These are phyloP conservation scores for Platysternon megacephalum DNA, from an alignment of 2,113 vertebrate genomes.

Conservation along the genomic window DNA sequence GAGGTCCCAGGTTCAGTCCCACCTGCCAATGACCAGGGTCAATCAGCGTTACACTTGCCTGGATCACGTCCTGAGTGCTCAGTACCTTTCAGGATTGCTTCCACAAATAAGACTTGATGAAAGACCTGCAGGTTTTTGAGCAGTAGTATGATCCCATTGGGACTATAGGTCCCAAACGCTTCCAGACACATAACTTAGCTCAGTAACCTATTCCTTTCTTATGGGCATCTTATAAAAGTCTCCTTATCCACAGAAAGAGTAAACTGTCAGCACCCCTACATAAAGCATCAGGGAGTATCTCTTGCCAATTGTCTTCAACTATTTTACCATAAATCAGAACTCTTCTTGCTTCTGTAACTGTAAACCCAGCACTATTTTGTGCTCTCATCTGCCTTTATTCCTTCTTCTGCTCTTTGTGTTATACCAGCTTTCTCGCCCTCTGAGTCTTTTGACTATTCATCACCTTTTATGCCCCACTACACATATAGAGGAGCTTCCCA, in stretches of 20 bases:
- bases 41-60: background rate
- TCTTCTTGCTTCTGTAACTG: background rate
- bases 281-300: background rate
- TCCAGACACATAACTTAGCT: background rate
- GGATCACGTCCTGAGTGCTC: background rate
- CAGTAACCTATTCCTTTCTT: background rate
- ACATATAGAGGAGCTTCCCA: background rate
- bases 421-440: background rate
- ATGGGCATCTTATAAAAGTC: background rate
- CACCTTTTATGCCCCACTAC: background rate
- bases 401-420: background rate
- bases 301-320: background rate
- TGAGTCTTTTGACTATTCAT: background rate
- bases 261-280: background rate
- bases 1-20: too few relatives aligned
- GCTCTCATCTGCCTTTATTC: background rate
- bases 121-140: background rate
- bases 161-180: background rate
- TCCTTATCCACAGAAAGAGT: background rate
- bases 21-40: too few relatives aligned
- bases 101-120: background rate
- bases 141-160: background rate
- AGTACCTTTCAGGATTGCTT: background rate
- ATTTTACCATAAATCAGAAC: background rate
- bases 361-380: background rate